phyloP scores from a whole-genome alignment of 2,888 invertebrate genomes.

The Drosophila subsilvestris region DNA sequence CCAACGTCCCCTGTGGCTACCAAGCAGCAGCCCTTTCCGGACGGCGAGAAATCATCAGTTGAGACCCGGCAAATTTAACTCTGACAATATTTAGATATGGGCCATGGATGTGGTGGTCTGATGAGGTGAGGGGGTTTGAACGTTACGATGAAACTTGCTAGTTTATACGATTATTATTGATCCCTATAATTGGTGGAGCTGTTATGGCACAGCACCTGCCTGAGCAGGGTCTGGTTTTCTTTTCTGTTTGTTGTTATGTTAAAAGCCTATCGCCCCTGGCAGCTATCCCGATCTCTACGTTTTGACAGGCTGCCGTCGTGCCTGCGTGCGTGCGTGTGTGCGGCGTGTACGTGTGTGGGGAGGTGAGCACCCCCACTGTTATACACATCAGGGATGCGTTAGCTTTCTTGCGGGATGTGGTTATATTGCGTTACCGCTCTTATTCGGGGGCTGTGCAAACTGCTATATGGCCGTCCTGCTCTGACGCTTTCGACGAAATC shows the following conservation, averaged over 20 bases:
- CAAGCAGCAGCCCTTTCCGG: constrained; percentile 1
- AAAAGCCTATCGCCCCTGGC: constrained; percentile 4
- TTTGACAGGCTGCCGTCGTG: not conserved
- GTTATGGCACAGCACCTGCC: constrained; percentile 8
- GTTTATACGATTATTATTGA: constrained; percentile 11
- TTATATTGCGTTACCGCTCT: constrained; percentile 26
- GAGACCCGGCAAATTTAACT: not conserved
- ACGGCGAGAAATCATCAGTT: not conserved
- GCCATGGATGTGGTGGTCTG: constrained; percentile 29
- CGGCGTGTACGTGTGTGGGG: constrained; percentile 18
- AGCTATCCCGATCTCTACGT: not conserved
- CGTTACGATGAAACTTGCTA: constrained; percentile 21
- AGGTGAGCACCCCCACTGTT: constrained; percentile 8
- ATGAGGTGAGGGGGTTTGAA: constrained; percentile 17
- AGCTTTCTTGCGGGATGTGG: constrained; percentile 8
- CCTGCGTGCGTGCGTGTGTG: constrained; percentile 24
- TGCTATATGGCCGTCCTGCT: constrained; percentile 37
- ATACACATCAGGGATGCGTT: constrained; percentile 14
- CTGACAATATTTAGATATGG: not conserved
- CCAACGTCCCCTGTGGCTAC: not conserved
- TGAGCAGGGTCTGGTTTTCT: not conserved
- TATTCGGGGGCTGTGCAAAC: constrained; percentile 29
- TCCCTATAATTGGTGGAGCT: not conserved
- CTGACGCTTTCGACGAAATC: constrained; percentile 43
- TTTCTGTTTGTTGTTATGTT: not conserved